Percentiles rank a stretch among this genome's conserved stretches.
Evolutionary conservation across 2,888 invertebrate species (phyloP).

Genomic region (Sesamia inferens): DNA sequence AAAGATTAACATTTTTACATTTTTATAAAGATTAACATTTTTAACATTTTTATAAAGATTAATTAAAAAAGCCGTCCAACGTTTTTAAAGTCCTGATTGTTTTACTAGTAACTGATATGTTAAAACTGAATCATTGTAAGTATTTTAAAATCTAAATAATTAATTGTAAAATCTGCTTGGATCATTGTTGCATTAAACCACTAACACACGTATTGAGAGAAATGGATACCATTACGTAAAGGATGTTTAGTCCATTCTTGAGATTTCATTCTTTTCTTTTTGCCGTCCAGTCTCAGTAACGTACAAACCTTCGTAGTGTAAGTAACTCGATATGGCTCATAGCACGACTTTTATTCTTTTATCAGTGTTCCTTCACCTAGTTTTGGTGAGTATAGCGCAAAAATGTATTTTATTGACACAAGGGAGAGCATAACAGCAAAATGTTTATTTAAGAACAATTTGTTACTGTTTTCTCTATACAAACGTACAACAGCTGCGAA

Average conservation of each 20-base stretch:
- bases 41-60: neutral
- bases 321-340: constrained; percentile 70
- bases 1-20: too few relatives aligned
- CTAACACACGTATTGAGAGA: constrained; percentile 53
- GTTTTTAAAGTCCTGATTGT: neutral
- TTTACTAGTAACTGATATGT: neutral
- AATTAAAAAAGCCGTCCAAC: neutral
- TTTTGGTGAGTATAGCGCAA: constrained; percentile 60
- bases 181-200: constrained; percentile 49
- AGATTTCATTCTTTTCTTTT: constrained; percentile 67
- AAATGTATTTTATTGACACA: constrained; percentile 26
- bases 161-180: constrained; percentile 8
- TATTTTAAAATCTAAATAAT: neutral
- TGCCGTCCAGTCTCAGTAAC: constrained; percentile 60
- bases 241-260: constrained; percentile 79
- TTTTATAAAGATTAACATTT: neutral
- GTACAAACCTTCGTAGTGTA: constrained; percentile 58
- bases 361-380: constrained; percentile 57
- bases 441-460: constrained; percentile 39
- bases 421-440: constrained; percentile 9
- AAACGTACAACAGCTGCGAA: constrained; percentile 14
- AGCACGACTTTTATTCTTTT: constrained; percentile 63
- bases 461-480: constrained; percentile 35
- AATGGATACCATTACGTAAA: constrained; percentile 64
- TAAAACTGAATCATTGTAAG: neutral